These are phyloP conservation scores for Pogonomyrmex barbatus DNA, from an alignment of 1,140 invertebrate genomes.

Conservation along the genomic window DNA sequence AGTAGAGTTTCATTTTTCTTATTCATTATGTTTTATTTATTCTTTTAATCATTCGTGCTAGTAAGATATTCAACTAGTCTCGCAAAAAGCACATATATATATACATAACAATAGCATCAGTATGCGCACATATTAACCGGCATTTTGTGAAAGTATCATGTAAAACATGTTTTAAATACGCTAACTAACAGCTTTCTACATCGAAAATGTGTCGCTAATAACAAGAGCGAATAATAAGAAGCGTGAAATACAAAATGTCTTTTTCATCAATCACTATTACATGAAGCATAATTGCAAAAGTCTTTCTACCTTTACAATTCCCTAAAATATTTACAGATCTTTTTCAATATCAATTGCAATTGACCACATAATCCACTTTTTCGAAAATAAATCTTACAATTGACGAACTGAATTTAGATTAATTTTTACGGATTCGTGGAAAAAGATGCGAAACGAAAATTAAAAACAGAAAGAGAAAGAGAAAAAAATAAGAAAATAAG, in stretches of 20 bases:
- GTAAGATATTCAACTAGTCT: neutral
- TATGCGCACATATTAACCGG: conserved; percentile 35
- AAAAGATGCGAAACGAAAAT: no score
- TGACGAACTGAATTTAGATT: neutral
- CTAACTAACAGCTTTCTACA: conserved; percentile 1
- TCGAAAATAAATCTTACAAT: neutral
- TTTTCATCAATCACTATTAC: neutral
- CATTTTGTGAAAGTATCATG: conserved; percentile 39
- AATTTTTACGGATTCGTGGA: neutral
- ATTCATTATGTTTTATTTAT: neutral
- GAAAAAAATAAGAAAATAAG: no score
- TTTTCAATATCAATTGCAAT: neutral
- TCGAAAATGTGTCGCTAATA: neutral
- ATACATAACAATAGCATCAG: conserved; percentile 22
- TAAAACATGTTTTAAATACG: conserved; percentile 32
- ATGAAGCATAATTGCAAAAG: neutral
- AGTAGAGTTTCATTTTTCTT: neutral
- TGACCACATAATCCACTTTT: neutral
- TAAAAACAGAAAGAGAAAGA: no score
- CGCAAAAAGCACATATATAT: neutral
- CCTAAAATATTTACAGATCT: neutral
- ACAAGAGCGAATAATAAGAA: neutral
- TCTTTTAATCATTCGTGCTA: neutral
- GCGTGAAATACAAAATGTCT: neutral
- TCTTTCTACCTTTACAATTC: neutral